These are phyloP conservation scores for Mastomys natalensis DNA, from an alignment of 2,113 vertebrate genomes.

Conservation along the genomic window DNA sequence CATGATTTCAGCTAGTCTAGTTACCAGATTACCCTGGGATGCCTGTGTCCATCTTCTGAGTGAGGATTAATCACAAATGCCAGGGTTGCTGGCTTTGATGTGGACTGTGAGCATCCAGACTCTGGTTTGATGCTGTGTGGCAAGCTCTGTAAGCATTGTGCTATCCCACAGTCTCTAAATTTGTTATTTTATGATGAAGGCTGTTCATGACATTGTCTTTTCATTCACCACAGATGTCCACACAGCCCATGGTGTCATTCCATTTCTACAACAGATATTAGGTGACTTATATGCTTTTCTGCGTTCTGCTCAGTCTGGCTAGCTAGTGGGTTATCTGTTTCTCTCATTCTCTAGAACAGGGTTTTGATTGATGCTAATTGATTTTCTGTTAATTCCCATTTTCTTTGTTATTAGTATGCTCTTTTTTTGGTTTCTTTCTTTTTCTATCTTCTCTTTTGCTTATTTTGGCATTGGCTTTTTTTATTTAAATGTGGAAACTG, in stretches of 20 bases:
- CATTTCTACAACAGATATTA: not conserved
- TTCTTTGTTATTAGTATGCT: not conserved
- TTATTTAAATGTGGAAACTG: not conserved
- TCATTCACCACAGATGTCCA: not conserved
- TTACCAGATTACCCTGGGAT: not conserved
- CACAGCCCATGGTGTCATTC: not conserved
- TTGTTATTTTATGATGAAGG: not conserved
- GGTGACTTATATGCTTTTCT: not conserved
- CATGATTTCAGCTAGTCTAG: not conserved
- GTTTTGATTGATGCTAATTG: not conserved
- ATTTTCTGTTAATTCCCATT: not conserved
- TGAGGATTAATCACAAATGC: not conserved
- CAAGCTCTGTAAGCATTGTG: not conserved
- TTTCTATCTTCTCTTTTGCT: not conserved
- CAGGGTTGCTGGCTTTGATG: not conserved
- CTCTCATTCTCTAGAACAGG: not conserved
- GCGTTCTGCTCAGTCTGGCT: not conserved
- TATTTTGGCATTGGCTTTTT: not conserved
- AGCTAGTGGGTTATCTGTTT: not conserved
- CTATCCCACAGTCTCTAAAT: not conserved
- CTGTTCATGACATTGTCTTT: not conserved
- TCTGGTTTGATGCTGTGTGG: not conserved
- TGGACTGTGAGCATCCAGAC: not conserved
- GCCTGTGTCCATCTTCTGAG: not conserved
- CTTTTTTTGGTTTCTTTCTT: too few relatives aligned